A percentile compares a stretch with the other conserved stretches of the same genome.
These are phyloP conservation scores for Tetramorium simillimum DNA, from an alignment of 1,140 invertebrate genomes.

Conservation along the genomic window DNA sequence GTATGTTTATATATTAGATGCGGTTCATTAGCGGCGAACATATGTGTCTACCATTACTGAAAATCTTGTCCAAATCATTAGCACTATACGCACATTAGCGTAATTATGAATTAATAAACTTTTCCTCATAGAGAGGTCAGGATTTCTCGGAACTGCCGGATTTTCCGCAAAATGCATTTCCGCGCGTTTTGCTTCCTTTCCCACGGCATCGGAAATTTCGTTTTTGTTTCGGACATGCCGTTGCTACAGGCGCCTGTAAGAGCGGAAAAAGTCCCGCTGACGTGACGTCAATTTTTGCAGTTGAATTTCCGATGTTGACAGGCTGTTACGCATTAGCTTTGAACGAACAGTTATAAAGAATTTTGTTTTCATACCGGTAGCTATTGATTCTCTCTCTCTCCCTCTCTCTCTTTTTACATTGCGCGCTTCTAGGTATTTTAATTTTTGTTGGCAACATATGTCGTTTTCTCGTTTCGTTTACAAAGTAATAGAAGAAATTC, in stretches of 20 bases:
- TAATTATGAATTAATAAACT: slow-evolving; percentile 14
- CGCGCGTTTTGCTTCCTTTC: background rate
- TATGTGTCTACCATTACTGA: background rate
- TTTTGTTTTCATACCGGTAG: background rate
- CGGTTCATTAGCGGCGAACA: background rate
- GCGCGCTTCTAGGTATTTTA: background rate
- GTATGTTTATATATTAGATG: background rate
- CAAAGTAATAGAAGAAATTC: slow-evolving; percentile 1
- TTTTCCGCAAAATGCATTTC: slow-evolving; percentile 6
- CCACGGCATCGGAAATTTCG: background rate
- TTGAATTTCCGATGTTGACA: slow-evolving; percentile 29
- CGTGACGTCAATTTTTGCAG: slow-evolving; percentile 11
- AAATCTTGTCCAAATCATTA: background rate
- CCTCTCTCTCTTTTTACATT: background rate
- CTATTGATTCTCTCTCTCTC: background rate
- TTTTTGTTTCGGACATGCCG: background rate
- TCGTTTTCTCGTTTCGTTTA: background rate
- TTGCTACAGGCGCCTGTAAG: background rate
- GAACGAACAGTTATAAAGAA: background rate
- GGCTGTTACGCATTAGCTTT: background rate
- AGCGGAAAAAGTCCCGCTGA: background rate
- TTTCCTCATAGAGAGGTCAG: background rate
- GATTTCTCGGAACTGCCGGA: background rate
- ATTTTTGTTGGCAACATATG: background rate
- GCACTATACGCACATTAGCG: background rate